A percentile compares a stretch with the other conserved stretches of the same genome.
Evolutionary conservation across 2,888 invertebrate species (phyloP).

Genomic region (Yponomeuta sedellus): DNA sequence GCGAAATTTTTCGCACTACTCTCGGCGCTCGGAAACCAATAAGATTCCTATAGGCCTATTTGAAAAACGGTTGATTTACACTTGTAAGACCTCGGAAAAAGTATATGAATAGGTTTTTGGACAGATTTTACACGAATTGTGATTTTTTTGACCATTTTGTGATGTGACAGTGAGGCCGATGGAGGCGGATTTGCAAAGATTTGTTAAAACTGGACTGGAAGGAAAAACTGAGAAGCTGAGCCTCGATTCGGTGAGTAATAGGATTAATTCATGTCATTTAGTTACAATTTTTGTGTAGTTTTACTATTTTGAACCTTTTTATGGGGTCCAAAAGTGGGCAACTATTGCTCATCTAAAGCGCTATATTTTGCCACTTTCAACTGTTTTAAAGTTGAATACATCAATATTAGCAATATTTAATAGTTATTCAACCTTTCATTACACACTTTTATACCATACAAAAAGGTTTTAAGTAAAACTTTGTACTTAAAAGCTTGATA

Average conservation of each 20-base stretch:
- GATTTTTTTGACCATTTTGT: conserved; percentile 37
- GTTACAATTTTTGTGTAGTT: neutral
- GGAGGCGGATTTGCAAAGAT: conserved; percentile 26
- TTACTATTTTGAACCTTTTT: neutral
- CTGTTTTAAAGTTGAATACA: no score
- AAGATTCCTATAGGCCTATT: conserved; percentile 74
- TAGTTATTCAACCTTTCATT: no score
- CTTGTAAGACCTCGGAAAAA: conserved; percentile 32
- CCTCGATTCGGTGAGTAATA: neutral
- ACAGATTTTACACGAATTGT: conserved; percentile 29
- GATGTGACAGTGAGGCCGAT: conserved; percentile 40
- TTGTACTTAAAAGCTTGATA: no score
- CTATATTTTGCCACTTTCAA: no score
- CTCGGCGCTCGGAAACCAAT: conserved; percentile 43
- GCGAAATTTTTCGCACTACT: conserved; percentile 61
- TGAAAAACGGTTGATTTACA: conserved; percentile 35
- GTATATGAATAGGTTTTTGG: conserved; percentile 38
- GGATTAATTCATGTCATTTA: neutral
- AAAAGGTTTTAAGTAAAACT: no score
- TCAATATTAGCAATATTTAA: no score
- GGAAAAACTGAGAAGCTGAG: neutral
- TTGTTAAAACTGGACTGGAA: conserved; percentile 6
- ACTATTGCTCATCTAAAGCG: no score
- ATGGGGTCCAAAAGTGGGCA: no score
- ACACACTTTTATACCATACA: no score